Conservation (phyloP, 2,888 invertebrate genomes). For the Morinoia aosen region DNA sequence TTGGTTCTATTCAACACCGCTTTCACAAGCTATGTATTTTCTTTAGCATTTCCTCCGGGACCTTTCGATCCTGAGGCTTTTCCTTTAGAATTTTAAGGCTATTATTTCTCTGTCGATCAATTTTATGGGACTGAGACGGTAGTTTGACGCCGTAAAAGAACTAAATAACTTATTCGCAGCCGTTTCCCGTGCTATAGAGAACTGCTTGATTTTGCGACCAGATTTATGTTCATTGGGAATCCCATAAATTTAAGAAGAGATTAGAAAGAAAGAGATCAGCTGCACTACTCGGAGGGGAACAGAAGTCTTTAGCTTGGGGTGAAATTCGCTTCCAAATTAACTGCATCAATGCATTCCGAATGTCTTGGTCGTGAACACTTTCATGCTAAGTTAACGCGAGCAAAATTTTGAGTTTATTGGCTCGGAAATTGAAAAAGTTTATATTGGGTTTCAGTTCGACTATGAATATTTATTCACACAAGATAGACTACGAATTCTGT, state of each 20-base stretch:
- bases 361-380: neutral
- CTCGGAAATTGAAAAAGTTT: neutral
- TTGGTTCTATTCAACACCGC: neutral
- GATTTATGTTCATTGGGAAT: slow-evolving; percentile 50
- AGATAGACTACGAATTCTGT: neutral
- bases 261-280: slow-evolving; percentile 49
- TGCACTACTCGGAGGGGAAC: slow-evolving; percentile 6
- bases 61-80: slow-evolving; percentile 12
- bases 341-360: slow-evolving; percentile 19
- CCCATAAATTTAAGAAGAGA: slow-evolving; percentile 50
- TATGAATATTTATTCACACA: neutral
- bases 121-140: slow-evolving; percentile 46
- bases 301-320: neutral
- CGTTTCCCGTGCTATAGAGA: slow-evolving; percentile 49
- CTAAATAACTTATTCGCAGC: slow-evolving; percentile 50
- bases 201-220: slow-evolving; percentile 44
- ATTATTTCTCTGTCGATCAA: slow-evolving; percentile 50
- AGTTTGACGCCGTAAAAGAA: slow-evolving; percentile 48
- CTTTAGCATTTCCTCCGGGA: neutral
- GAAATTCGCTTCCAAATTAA: neutral
- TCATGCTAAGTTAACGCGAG: neutral
- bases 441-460: neutral
- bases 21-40: slow-evolving; percentile 13
- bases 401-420: neutral
- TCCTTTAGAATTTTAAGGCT: slow-evolving; percentile 51